Evolutionary conservation across 2,888 invertebrate genomes (phyloP), one percentile per base, ranked within the genome.

Genomic region (Automeris io): DNA sequence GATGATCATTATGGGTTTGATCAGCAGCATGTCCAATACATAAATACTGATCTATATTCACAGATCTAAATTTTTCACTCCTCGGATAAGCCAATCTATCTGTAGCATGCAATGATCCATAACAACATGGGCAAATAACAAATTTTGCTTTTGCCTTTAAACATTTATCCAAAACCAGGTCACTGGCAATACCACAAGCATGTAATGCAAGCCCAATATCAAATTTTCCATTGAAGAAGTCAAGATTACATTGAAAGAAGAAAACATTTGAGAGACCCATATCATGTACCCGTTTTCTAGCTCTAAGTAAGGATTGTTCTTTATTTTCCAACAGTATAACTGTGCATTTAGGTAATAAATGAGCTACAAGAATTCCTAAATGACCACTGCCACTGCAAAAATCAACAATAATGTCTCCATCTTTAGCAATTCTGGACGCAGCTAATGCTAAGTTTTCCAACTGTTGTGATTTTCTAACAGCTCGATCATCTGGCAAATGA

Each of bases 321-420:
- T 98, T 98, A 65, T 98, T 98, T 72, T 98, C 98, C 37, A 98
- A 82, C 41, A 98, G 82, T 55, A 96, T 90, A 1, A 98, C 80
- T 42, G 90, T 88, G 65, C 95, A 95, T 12, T 90, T 77, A 0
- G 96, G 96, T 34, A 97, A 72, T 24, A 94, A 80, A 55, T 92
- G 86, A 0, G 97, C 97, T 16, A 97, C 65, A 3, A 97, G 71
- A 45, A 98, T 93, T 0, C 97, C 98, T 41, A 98, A 85, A 76
- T 98, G 97, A 0, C 98, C 98, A 56, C 96, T 94, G 1, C 98
- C 98, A 58, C 96, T 94, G 70, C 98, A 98, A 75, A 98, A 98
- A 70, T 98, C 98, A 0, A 98, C 94, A 52, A 98, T 94, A 9
- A 88, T 77, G 56, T 94, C 90, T 0, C 91, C 90, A 0, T 88